Evolutionary conservation across 2,113 vertebrate species (phyloP).

Genomic region (Calypte anna): DNA sequence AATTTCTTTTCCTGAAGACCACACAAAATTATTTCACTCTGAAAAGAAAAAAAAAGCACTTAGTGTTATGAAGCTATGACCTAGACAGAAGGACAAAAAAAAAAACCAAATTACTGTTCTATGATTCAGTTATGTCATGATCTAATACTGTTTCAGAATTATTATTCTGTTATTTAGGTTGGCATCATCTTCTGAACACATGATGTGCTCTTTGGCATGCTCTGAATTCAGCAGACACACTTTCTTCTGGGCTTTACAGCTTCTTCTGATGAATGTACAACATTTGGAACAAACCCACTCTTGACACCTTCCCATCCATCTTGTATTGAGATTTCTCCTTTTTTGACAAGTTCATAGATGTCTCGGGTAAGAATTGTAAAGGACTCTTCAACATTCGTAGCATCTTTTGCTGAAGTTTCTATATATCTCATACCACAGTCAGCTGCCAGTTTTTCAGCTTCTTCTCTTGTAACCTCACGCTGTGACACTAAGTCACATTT

Average conservation of each 20-base stretch:
- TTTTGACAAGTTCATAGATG: conserved; percentile 84
- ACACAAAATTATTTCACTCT: neutral
- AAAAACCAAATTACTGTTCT: neutral
- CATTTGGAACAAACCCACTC: conserved; percentile 83
- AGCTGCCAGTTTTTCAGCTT: conserved; percentile 81
- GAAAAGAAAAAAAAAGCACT: conserved; percentile 20
- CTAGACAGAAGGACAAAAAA: conserved; percentile 25
- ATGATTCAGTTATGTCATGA: conserved; percentile 32
- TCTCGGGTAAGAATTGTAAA: conserved; percentile 82
- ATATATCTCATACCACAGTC: conserved; percentile 84
- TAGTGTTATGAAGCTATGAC: conserved; percentile 39
- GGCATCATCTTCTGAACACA: conserved; percentile 48
- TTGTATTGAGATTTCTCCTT: conserved; percentile 82
- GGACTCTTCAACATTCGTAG: conserved; percentile 83
- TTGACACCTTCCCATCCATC: conserved; percentile 87
- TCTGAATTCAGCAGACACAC: conserved; percentile 75
- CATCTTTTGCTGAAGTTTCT: conserved; percentile 84
- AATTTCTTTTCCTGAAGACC: conserved; percentile 34
- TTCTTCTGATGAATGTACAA: conserved; percentile 83
- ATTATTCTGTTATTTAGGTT: conserved; percentile 26
- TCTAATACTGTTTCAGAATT: conserved; percentile 34
- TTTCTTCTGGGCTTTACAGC: conserved; percentile 80
- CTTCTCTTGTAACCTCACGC: conserved; percentile 81
- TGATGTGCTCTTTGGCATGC: conserved; percentile 64
- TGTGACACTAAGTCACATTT: conserved; percentile 81